Evolutionary conservation across 2,797 vertebrate species (phyloP), one percentile per base, ranked within the genome.

Genomic region (Myiotriccus ornatus): DNA sequence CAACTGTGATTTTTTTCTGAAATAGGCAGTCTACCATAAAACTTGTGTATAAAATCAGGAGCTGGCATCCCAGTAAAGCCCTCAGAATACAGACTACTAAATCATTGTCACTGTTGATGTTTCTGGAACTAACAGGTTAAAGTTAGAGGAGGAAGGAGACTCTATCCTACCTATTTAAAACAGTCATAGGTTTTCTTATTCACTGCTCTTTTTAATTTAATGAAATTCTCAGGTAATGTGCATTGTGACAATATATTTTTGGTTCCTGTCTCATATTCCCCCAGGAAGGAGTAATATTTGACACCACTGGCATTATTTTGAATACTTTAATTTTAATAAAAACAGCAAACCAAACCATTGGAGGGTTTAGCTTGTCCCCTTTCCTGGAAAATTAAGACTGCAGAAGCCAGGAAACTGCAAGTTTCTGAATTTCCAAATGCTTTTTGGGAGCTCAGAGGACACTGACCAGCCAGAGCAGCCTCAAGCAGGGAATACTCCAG

Each of bases 381-480:
- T 92, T 93, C 90, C 89, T 90, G 94, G 90, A 96, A 96, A 96
- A 96, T 92, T 47, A 84, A 55, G 63, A 46, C 65, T 50, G 27
- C 30, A 53, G 60, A 62, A 94, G 96, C 94, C 92, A 97, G 95
- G 91, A 96, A 95, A 96, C 35, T 76, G 56, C 9, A n/a, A 47
- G 23, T 47, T 47, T 47, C 37, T 57, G 53, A 84, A 83, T 94
- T 94, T 94, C 90, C 90, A 95, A 95, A 52, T 10, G 44, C 17
- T 76, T 73, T 87, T 67, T 1, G 19, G 73, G 74, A 86, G 64
- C 50, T 69, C 3, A 0, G 3, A 5, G 77, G 56, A 32, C 37
- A 50, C 57, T 15, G 69, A 65, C 21, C 2, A 4, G 44, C 64
- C 90, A 65, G 43, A 47, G 57, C 39, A 92, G 75, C 68, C 44